Conservation (phyloP, 2,888 invertebrate species). For the Pediacus dermestoides region DNA sequence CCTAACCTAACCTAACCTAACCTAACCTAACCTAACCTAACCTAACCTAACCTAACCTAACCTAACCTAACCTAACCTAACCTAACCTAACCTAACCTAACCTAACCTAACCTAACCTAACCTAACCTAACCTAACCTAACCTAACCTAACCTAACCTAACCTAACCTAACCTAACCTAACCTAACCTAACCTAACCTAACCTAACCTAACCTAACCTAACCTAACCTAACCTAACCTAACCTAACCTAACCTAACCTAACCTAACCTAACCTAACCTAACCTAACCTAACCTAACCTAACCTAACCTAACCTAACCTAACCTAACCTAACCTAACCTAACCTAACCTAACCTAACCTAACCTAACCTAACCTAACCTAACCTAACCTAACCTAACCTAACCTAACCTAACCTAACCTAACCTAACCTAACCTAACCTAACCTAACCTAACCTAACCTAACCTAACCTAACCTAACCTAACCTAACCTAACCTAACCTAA, state of each 20-base stretch:
- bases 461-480: conserved; percentile 24
- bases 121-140: conserved; percentile 19
- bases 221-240: conserved; percentile 13
- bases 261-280: conserved; percentile 23
- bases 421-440: conserved; percentile 24
- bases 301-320: conserved; percentile 23
- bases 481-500: conserved; percentile 23
- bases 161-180: conserved; percentile 19
- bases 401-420: conserved; percentile 27
- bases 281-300: conserved; percentile 21
- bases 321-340: conserved; percentile 19
- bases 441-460: conserved; percentile 24
- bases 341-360: conserved; percentile 23
- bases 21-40: conserved; percentile 17
- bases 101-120: conserved; percentile 16
- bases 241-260: conserved; percentile 12
- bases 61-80: conserved; percentile 17
- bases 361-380: conserved; percentile 21
- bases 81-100: conserved; percentile 17
- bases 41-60: conserved; percentile 13
- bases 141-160: conserved; percentile 22
- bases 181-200: conserved; percentile 22
- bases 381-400: conserved; percentile 24
- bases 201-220: conserved; percentile 23
- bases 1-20: conserved; percentile 12